Evolutionary conservation across 2,888 invertebrate species (phyloP), one percentile per base, ranked within the genome.

Genomic region (Lathronympha strigana): DNA sequence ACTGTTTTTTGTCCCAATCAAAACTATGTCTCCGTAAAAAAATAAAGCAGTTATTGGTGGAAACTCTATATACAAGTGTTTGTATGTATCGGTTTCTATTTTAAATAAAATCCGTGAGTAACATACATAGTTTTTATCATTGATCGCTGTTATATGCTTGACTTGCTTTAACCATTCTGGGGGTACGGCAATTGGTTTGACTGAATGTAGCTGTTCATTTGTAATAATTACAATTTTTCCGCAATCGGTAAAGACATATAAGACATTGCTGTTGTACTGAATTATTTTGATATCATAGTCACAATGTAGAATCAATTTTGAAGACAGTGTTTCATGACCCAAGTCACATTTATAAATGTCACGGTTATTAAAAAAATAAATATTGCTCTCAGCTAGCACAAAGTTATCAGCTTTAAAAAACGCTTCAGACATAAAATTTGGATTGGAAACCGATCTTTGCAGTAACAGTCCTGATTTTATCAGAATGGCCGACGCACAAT

Each of bases 61-160:
- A 69, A 89, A 89, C 47, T 90, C 89, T 60, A 89, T 71, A 70
- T 89, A 90, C 51, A 88, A 72, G 74, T 87, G 87, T 38, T 78
- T 73, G 36, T 83, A 81, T 45, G 78, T 76, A 21, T 87, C 84
- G 0, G 87, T 87, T 73, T 88, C 85, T 33, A 90, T 83, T 76
- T 85, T 84, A 33, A 90, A 88, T 55, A 90, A 67, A 69, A 84
- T 83, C 23, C 87, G 71, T 0, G 90, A 90, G 66, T 88, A 90
- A 67, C 85, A 88, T 1, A 90, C 81, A 69, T 81, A 89, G 61
- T 90, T 90, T 43, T 70, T 81, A 31, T 85, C 79, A 50, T 90
- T 83, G 1, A 89, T 76, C 0, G 81, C 81, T 68, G 71, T 69
- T 5, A 89, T 75, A 64, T 87, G 77, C 69, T 84, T 86, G 0